A percentile compares a stretch with the other conserved stretches of the same genome.
Conservation (phyloP, 64 coral and sea anemone species). For the Porites australiensis region DNA sequence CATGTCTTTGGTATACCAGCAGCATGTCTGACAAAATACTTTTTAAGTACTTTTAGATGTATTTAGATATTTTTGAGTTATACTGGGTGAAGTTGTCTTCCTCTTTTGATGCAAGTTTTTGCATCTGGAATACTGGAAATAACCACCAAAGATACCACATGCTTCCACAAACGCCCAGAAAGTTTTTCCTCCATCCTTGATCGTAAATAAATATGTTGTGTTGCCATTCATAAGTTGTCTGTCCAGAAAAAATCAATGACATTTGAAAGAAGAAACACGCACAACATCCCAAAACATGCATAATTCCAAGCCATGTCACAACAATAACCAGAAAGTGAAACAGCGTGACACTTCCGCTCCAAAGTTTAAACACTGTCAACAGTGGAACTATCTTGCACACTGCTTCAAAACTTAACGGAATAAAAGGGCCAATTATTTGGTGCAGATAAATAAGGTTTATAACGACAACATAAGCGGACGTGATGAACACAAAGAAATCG, state of each 20-base stretch:
- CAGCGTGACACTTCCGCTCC: constrained; percentile 75
- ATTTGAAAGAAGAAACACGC: constrained; percentile 82
- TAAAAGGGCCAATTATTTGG: constrained; percentile 53
- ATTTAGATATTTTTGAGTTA: constrained; percentile 25
- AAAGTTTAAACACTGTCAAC: constrained; percentile 88
- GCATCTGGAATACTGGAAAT: constrained; percentile 56
- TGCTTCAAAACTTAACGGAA: constrained; percentile 85
- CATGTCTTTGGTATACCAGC: not conserved
- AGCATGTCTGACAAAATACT: not conserved
- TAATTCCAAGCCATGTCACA: constrained; percentile 81
- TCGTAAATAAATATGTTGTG: constrained; percentile 74
- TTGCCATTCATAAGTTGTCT: constrained; percentile 92
- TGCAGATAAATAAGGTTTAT: constrained; percentile 85
- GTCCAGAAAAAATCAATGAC: constrained; percentile 72
- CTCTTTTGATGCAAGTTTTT: constrained; percentile 12
- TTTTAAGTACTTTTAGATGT: not conserved
- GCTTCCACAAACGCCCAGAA: constrained; percentile 67
- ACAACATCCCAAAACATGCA: constrained; percentile 77
- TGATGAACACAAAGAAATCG: constrained; percentile 64
- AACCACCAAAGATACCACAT: constrained; percentile 88
- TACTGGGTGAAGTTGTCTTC: constrained; percentile 29
- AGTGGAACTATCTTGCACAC: constrained; percentile 67
- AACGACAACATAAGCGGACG: constrained; percentile 56
- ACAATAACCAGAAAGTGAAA: constrained; percentile 68
- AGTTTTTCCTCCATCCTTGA: constrained; percentile 84